Evolutionary conservation across 2,797 vertebrate species (phyloP), one percentile per base, ranked within the genome.

Genomic region (Alfaro cultratus): DNA sequence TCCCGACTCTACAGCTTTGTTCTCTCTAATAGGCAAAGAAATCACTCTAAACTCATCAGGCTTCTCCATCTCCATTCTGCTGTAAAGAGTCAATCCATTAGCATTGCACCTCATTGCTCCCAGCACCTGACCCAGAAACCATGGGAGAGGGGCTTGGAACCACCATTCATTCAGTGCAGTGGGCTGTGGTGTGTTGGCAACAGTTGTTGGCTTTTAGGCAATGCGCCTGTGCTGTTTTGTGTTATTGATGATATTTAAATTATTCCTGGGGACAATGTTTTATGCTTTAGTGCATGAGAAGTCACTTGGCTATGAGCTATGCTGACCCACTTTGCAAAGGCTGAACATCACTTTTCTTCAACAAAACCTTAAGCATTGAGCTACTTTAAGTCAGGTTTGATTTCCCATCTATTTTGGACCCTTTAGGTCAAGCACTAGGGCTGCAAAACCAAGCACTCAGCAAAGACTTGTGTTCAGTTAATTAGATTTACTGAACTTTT

Each of bases 41-140:
- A 86, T 83, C 80, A 60, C 88, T 77, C 83, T 86, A 82, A 92
- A 91, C 81, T 93, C 87, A 86, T 89, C 81, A 29, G 83, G 89
- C 86, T 86, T 88, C 89, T 91, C 87, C 83, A 79, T 93, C 88
- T 93, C 89, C 91, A 87, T 85, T 92, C 87, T 91, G 84, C 90
- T 93, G 89, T 92, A 92, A 94, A 89, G 88, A 93, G 89, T 95
- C 90, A 91, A 94, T 95, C 94, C 90, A 94, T 95, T 93, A 94
- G 87, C 92, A 89, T 80, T 80, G 87, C 91, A 93, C 91, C 91
- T 92, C 91, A 89, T 91, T 87, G 88, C 91, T 89, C 87, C 82
- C 57, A 81, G 78, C 86, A 77, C 84, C 90, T 94, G 93, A 94
- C 93, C 94, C 92, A 93, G 93, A 95, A 94, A 95, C 84, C 84